Conservation (phyloP, 2,888 invertebrate genomes). For the Tenthredo distinguenda region DNA sequence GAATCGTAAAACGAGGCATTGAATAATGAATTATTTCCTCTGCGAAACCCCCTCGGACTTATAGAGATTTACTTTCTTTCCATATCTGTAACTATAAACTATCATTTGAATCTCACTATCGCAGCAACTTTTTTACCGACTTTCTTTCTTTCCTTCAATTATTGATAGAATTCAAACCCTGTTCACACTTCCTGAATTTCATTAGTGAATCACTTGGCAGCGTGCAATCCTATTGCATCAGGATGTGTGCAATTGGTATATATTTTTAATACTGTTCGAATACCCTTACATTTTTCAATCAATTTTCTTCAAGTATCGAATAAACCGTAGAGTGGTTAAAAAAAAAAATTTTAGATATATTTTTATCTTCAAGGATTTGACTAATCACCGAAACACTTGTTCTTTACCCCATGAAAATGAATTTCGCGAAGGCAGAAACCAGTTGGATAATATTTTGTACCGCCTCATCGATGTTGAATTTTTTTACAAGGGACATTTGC, state of each 20-base stretch:
- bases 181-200: neutral
- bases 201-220: neutral
- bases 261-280: neutral
- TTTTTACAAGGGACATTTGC: neutral
- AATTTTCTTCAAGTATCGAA: neutral
- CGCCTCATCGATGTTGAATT: too few relatives aligned
- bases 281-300: neutral
- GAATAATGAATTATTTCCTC: slow-evolving; percentile 43
- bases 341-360: too few relatives aligned
- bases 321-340: too few relatives aligned
- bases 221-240: neutral
- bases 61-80: slow-evolving; percentile 14
- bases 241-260: neutral
- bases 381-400: neutral
- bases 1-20: slow-evolving; percentile 33
- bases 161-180: neutral
- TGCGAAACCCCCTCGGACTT: neutral
- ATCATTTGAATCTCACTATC: neutral
- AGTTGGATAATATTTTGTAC: too few relatives aligned
- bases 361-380: too few relatives aligned
- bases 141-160: neutral
- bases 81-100: slow-evolving; percentile 3
- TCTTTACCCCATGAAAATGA: too few relatives aligned
- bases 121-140: neutral
- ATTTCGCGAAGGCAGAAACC: too few relatives aligned